phyloP scores from a whole-genome alignment of 2,113 vertebrate species.

The Phrynosoma blainvillii region DNA sequence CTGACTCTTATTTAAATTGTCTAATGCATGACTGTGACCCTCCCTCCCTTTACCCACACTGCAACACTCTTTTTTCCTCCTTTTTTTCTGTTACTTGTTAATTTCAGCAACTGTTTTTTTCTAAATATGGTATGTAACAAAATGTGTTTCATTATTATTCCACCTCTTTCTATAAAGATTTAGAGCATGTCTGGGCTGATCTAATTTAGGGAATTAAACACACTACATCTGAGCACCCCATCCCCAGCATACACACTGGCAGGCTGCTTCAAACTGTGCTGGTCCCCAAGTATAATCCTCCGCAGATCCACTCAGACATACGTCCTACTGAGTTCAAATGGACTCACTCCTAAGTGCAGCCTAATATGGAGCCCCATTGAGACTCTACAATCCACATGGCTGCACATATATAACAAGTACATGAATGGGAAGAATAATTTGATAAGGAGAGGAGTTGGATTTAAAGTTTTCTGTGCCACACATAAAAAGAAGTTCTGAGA shows the following conservation, averaged over 20 bases:
- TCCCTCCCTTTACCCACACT: not conserved
- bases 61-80: not conserved
- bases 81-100: not conserved
- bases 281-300: not conserved
- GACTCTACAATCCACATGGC: too few relatives aligned
- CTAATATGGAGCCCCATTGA: not conserved
- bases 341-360: not conserved
- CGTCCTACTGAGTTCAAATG: not conserved
- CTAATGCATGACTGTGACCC: constrained; percentile 12
- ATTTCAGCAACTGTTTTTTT: not conserved
- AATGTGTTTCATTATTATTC: constrained; percentile 21
- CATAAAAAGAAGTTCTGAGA: not conserved
- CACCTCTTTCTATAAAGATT: not conserved
- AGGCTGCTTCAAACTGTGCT: not conserved
- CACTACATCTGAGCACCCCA: not conserved
- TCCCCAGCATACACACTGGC: not conserved
- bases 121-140: constrained; percentile 4
- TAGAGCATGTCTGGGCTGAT: not conserved
- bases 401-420: not conserved
- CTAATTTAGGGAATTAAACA: not conserved
- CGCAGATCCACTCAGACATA: too few relatives aligned
- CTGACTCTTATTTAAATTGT: constrained; percentile 5
- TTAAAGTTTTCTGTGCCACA: not conserved
- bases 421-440: too few relatives aligned
- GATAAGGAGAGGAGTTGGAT: not conserved